These are phyloP conservation scores for Balaenoptera acutorostrata DNA, from an alignment of 2,113 vertebrate genomes.

Conservation along the genomic window DNA sequence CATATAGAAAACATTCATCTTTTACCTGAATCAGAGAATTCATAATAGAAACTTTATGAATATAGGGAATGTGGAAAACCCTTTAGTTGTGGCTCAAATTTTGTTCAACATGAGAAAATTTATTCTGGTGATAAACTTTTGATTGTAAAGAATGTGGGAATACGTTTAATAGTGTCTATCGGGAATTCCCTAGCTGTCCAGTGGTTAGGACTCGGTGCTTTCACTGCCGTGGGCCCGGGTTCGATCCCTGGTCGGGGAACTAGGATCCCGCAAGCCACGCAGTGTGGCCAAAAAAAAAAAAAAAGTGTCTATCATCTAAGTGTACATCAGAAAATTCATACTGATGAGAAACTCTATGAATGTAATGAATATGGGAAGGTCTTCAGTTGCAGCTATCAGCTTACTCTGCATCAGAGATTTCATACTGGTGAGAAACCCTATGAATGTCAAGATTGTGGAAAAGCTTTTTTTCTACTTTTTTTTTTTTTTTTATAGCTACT, in stretches of 20 bases:
- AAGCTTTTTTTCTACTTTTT: too few relatives aligned
- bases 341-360: background rate
- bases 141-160: background rate
- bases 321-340: too few relatives aligned
- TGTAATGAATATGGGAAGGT: background rate
- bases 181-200: too few relatives aligned
- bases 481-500: too few relatives aligned
- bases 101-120: background rate
- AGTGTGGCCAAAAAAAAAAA: too few relatives aligned
- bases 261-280: too few relatives aligned
- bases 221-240: too few relatives aligned
- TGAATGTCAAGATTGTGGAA: background rate
- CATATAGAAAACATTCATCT: background rate
- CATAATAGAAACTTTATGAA: background rate
- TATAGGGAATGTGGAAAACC: background rate
- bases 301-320: too few relatives aligned
- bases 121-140: background rate
- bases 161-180: background rate
- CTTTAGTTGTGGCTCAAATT: background rate
- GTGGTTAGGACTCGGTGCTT: too few relatives aligned
- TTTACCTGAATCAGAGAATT: background rate
- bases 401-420: background rate
- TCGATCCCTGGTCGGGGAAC: too few relatives aligned
- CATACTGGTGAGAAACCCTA: too few relatives aligned
- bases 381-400: background rate